Evolutionary conservation across 2,113 vertebrate genomes (phyloP).

Genomic region (Psephotus haematonotus): DNA sequence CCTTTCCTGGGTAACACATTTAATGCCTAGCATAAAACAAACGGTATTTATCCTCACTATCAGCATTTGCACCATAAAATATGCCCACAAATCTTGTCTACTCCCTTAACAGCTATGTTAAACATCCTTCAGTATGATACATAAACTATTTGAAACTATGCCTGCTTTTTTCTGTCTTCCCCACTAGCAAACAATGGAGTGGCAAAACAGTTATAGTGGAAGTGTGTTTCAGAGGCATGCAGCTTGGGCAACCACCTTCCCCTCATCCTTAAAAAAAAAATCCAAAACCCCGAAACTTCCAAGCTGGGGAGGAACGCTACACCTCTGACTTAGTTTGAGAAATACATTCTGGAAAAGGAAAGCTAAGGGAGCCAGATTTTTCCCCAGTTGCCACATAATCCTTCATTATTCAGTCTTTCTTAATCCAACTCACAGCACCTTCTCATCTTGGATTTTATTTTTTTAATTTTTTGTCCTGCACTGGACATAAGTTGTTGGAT

Average conservation of each 20-base stretch:
- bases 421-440: neutral
- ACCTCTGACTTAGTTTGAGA: neutral
- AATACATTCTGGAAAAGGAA: neutral
- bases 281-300: too few species aligned
- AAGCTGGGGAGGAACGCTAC: neutral
- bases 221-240: neutral
- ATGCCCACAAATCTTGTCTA: accelerated
- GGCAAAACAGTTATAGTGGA: neutral
- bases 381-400: neutral
- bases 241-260: neutral
- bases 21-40: neutral
- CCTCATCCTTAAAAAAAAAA: neutral
- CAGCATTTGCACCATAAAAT: neutral
- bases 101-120: neutral
- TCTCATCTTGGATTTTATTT: neutral
- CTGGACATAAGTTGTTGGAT: neutral
- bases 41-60: neutral
- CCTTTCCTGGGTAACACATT: neutral
- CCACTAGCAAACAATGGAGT: neutral
- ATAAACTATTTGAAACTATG: neutral
- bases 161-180: neutral
- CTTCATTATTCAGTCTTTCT: neutral
- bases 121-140: neutral
- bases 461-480: neutral
- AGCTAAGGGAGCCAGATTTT: neutral